Evolutionary conservation across 2,888 invertebrate genomes (phyloP).

Genomic region (Mimumesa dahlbomi): DNA sequence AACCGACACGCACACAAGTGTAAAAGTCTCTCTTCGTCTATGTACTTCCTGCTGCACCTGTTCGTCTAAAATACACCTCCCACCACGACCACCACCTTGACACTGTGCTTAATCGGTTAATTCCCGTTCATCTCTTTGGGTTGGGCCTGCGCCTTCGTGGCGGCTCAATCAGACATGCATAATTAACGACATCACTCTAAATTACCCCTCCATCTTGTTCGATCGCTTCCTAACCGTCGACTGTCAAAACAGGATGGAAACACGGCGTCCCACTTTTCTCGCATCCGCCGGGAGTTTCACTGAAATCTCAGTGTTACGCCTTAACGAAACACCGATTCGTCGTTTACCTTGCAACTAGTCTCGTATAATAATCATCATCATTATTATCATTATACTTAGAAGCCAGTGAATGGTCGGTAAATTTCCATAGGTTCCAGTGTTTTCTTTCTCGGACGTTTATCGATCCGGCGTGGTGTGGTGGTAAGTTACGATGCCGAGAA

Average conservation of each 20-base stretch:
- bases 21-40: slow-evolving; percentile 34
- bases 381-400: too few species aligned
- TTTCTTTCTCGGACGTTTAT: too few species aligned
- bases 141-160: slow-evolving; percentile 51
- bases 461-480: too few species aligned
- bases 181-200: slow-evolving; percentile 47
- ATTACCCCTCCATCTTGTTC: slow-evolving; percentile 31
- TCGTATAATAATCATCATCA: too few species aligned
- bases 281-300: too few species aligned
- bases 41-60: slow-evolving; percentile 77
- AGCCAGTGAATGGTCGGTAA: too few species aligned
- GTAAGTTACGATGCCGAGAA: neutral
- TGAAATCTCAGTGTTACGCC: too few species aligned
- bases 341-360: too few species aligned
- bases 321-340: too few species aligned
- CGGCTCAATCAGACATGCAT: slow-evolving; percentile 40
- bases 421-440: too few species aligned
- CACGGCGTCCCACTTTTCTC: slow-evolving; percentile 30
- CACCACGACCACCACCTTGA: slow-evolving; percentile 62
- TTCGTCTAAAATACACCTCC: slow-evolving; percentile 43
- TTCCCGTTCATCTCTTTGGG: slow-evolving; percentile 60
- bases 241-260: slow-evolving; percentile 31
- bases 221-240: too few species aligned
- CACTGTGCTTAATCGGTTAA: slow-evolving; percentile 62
- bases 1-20: slow-evolving; percentile 9